phyloP scores from a whole-genome alignment of 2,888 invertebrate genomes.

The Drosophila buzzatii region DNA sequence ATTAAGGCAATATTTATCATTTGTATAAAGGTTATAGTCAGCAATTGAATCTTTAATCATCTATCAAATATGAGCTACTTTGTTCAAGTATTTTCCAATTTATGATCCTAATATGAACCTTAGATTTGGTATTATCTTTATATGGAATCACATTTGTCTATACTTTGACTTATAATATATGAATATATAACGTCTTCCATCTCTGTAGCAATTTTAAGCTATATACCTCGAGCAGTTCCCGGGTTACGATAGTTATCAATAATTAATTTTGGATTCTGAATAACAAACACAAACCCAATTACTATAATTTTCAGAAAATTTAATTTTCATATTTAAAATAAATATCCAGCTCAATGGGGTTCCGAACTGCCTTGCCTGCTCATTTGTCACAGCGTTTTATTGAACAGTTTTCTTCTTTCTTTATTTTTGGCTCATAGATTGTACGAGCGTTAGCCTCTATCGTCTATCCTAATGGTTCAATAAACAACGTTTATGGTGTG shows the following conservation, averaged over 20 bases:
- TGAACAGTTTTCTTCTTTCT: conserved; percentile 12
- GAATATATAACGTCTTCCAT: not conserved
- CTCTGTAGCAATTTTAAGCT: not conserved
- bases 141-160: too few species aligned
- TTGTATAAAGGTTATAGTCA: too few species aligned
- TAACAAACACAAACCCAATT: not conserved
- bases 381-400: conserved; percentile 56
- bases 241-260: not conserved
- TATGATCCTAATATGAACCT: not conserved
- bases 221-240: not conserved
- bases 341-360: not conserved
- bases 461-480: conserved; percentile 71
- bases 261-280: not conserved
- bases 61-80: too few species aligned
- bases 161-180: not conserved
- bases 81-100: too few species aligned
- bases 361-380: not conserved
- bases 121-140: not conserved
- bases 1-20: too few species aligned
- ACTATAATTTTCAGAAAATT: not conserved
- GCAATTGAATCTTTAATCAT: too few species aligned
- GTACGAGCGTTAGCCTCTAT: conserved; percentile 39
- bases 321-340: not conserved
- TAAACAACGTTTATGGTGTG: conserved; percentile 77
- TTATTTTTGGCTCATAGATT: conserved; percentile 24